These are phyloP conservation scores for Dasypogon diadema DNA, from an alignment of 2,888 invertebrate genomes.

Conservation along the genomic window DNA sequence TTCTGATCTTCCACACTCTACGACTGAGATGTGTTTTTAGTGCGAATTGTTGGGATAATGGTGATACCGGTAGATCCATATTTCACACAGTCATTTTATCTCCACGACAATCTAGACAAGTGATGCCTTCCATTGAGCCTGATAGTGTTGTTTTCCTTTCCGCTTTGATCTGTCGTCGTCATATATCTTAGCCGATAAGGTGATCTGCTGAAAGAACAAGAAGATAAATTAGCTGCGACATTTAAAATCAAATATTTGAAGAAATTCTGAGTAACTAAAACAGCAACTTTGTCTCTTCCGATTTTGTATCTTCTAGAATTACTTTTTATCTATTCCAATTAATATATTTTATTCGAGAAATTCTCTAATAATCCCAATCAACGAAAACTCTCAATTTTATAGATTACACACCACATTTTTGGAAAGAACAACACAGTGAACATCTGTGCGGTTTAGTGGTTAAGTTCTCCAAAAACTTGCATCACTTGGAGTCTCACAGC, in stretches of 20 bases:
- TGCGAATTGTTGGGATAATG: neutral
- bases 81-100: constrained; percentile 5
- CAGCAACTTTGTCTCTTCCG: neutral
- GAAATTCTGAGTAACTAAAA: constrained; percentile 20
- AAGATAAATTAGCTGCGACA: constrained; percentile 7
- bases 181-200: constrained; percentile 37
- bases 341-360: too few relatives aligned
- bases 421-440: too few relatives aligned
- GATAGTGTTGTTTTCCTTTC: constrained; percentile 2
- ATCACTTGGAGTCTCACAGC: too few relatives aligned
- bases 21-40: neutral
- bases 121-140: constrained; percentile 21
- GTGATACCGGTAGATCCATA: constrained; percentile 2
- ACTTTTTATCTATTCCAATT: too few relatives aligned
- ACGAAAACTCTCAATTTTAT: too few relatives aligned
- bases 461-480: too few relatives aligned
- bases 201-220: constrained; percentile 20
- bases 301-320: neutral
- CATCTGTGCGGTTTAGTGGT: too few relatives aligned
- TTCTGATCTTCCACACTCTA: neutral
- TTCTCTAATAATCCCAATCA: too few relatives aligned
- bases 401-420: too few relatives aligned
- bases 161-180: constrained; percentile 20
- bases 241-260: constrained; percentile 22
- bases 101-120: constrained; percentile 3